Percentiles rank a stretch among this genome's conserved stretches.
These are phyloP conservation scores for Arctopsyche grandis DNA, from an alignment of 1,140 invertebrate species.

Conservation along the genomic window DNA sequence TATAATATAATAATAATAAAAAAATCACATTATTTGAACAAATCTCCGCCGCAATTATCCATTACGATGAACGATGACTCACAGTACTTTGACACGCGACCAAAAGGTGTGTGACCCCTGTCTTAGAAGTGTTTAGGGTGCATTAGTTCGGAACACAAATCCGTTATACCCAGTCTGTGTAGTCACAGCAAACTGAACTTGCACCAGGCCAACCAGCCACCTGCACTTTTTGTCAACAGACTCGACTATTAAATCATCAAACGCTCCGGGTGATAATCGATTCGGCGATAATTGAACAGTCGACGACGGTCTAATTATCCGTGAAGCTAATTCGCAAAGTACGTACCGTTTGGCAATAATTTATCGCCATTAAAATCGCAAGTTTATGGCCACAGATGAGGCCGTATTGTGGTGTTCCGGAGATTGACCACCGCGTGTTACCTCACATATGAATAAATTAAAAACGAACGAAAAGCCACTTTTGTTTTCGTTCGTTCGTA, in stretches of 20 bases:
- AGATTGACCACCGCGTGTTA: constrained; percentile 37
- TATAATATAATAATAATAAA: too few relatives aligned
- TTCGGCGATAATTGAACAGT: too few relatives aligned
- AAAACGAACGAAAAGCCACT: constrained; percentile 9
- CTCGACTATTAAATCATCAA: background rate
- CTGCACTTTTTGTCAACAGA: constrained; percentile 14
- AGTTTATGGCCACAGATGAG: constrained; percentile 40
- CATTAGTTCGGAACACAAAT: constrained; percentile 36
- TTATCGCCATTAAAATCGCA: constrained; percentile 17
- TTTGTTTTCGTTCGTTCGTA: constrained; percentile 45
- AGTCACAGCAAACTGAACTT: background rate
- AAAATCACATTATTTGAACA: background rate
- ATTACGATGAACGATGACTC: background rate
- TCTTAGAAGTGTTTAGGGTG: constrained; percentile 2
- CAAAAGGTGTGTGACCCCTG: constrained; percentile 20
- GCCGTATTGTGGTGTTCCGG: constrained; percentile 26
- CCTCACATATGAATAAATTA: constrained; percentile 43
- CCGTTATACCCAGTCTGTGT: constrained; percentile 7
- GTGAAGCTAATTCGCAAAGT: too few relatives aligned
- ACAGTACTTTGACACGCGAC: constrained; percentile 10
- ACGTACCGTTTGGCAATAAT: too few relatives aligned
- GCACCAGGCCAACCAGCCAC: constrained; percentile 13
- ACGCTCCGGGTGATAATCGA: too few relatives aligned
- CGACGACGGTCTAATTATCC: too few relatives aligned
- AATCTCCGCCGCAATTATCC: background rate